These are phyloP conservation scores for Nymphalis io DNA, from an alignment of 1,140 invertebrate species.

Conservation along the genomic window DNA sequence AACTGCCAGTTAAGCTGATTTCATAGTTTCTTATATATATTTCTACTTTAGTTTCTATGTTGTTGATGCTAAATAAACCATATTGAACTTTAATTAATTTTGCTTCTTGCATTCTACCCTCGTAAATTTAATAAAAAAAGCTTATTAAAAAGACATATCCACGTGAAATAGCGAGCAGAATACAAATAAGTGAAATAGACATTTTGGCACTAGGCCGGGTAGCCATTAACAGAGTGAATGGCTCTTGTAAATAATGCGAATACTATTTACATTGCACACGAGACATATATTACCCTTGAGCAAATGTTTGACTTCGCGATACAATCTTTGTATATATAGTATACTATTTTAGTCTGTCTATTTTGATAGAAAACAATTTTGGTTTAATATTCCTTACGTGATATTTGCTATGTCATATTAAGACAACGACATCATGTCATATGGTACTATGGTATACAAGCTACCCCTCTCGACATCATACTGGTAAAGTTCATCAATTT, in stretches of 20 bases:
- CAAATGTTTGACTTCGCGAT: constrained; percentile 21
- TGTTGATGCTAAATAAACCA: too few species aligned
- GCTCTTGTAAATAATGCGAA: constrained; percentile 23
- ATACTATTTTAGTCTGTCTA: not conserved
- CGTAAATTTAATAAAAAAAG: too few species aligned
- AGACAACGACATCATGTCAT: too few species aligned
- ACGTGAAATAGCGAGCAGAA: not conserved
- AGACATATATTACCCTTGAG: constrained; percentile 20
- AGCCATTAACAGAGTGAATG: constrained; percentile 13
- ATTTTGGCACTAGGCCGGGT: not conserved
- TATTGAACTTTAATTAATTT: too few species aligned
- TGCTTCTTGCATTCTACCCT: too few species aligned
- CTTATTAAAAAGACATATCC: too few species aligned
- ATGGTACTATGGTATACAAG: too few species aligned
- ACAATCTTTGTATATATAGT: constrained; percentile 7
- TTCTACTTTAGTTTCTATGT: too few species aligned
- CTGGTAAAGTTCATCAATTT: too few species aligned
- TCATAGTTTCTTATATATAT: too few species aligned
- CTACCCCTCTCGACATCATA: too few species aligned
- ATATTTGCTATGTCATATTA: not conserved
- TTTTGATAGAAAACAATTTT: not conserved
- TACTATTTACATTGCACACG: constrained; percentile 21
- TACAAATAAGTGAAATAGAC: not conserved
- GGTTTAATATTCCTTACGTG: not conserved
- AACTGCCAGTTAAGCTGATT: too few species aligned